Conservation (phyloP, 2,113 vertebrate genomes). For the Bos indicus region DNA sequence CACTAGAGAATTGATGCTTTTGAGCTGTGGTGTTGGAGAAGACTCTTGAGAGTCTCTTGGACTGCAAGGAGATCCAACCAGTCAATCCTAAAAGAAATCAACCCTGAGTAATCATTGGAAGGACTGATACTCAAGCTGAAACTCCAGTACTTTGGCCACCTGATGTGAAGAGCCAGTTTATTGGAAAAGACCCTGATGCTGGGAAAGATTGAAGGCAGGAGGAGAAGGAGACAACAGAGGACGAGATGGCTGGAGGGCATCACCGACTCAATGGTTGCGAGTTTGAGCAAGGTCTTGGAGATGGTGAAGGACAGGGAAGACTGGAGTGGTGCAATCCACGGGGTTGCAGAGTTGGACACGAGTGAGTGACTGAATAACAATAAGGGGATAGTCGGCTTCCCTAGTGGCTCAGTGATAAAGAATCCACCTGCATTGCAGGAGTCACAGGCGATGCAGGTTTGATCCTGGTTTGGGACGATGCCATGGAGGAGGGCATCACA, state of each 20-base stretch:
- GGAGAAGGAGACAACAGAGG: background rate
- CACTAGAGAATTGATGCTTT: background rate
- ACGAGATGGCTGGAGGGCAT: background rate
- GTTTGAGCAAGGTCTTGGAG: background rate
- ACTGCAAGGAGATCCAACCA: background rate
- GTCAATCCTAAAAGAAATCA: background rate
- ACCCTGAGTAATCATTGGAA: background rate
- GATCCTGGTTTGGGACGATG: background rate
- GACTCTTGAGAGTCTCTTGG: background rate
- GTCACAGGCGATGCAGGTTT: background rate
- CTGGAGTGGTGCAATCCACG: background rate
- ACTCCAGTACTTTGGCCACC: background rate
- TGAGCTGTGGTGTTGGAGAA: background rate
- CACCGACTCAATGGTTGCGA: accelerated
- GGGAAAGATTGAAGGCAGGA: background rate
- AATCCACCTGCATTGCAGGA: background rate
- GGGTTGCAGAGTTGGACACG: accelerated
- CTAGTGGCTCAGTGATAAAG: background rate
- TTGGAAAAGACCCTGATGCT: background rate
- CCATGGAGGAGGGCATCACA: background rate
- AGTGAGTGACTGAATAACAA: background rate
- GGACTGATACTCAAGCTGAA: background rate
- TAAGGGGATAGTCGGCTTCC: background rate
- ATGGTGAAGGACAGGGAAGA: background rate
- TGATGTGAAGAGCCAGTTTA: background rate